These are phyloP conservation scores for Paraescarpia echinospica DNA, from an alignment of 1,140 invertebrate species.

Conservation along the genomic window DNA sequence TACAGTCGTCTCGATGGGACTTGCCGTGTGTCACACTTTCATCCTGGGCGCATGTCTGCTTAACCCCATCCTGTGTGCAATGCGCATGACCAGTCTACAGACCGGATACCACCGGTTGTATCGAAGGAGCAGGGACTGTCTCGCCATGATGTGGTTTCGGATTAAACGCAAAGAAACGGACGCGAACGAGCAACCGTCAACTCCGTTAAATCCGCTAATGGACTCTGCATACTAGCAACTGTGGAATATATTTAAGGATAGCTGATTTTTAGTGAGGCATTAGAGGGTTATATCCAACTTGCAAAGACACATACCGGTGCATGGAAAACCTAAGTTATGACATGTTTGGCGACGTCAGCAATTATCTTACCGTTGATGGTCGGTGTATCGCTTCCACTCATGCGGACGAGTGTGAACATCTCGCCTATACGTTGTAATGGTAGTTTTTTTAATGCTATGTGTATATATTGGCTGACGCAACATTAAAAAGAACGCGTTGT, in stretches of 20 bases:
- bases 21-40: neutral
- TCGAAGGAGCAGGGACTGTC: conserved; percentile 14
- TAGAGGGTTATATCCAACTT: neutral
- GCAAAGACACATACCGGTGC: neutral
- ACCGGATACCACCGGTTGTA: conserved; percentile 15
- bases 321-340: neutral
- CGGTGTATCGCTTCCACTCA: neutral
- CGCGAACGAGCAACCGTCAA: conserved; percentile 18
- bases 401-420: neutral
- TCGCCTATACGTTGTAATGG: no score
- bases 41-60: conserved; percentile 17
- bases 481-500: no score
- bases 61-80: conserved; percentile 22
- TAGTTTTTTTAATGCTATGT: no score
- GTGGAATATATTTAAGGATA: neutral
- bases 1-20: neutral
- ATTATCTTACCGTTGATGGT: neutral
- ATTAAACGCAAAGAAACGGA: neutral
- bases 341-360: neutral
- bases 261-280: neutral
- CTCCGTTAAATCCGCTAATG: conserved; percentile 24
- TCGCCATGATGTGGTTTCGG: conserved; percentile 15
- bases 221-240: neutral
- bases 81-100: conserved; percentile 20
- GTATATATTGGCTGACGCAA: no score